Evolutionary conservation across 1,140 invertebrate species (phyloP), one percentile per base, ranked within the genome.

Genomic region (Cotesia chilonis): DNA sequence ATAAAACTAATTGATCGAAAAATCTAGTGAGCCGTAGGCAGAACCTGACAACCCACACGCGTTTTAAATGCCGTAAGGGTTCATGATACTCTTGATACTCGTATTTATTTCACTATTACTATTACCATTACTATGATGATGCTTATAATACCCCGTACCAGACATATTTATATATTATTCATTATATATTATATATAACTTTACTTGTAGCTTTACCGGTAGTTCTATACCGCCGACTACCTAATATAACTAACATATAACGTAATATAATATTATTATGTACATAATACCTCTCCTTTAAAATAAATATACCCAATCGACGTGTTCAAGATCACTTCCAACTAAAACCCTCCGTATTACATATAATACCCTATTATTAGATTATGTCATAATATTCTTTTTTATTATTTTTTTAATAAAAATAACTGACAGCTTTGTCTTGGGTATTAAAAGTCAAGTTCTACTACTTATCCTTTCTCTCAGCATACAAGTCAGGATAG

Each of bases 301-400:
- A 61, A 28, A 60, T 51, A 63, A 41, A 70, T n/a, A 28, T 60
- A 28, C 28, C 28, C 38, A 47, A 60, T 70, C 68, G 41, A 70
- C 68, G 28, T 70, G 38, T 47, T 17, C 54, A 7, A 17, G 59
- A 70, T 70, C 61, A 59, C 51, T 54, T 20, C 57, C 68, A 35
- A 5, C 41, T 47, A 12, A 51, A 63, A 35, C 52, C 38, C 35
- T 14, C 17, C 36, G 36, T 47, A 7, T 35, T 70, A n/a, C 35
- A 70, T 70, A 7, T 20, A 37, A 60, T 35, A 14, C 1, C 14
- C 6, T 63, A 17, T 41, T 60, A 12, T 36, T 35, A 14, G 5
- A 57, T 4, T 6, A 20, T 35, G 28, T 36, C 28, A 28, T 28
- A 28, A 28, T 2, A 2, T 28, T 28, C 28, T 28, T 28, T 28